phyloP scores from a whole-genome alignment of 2,888 invertebrate species.

The Torymus texanus region DNA sequence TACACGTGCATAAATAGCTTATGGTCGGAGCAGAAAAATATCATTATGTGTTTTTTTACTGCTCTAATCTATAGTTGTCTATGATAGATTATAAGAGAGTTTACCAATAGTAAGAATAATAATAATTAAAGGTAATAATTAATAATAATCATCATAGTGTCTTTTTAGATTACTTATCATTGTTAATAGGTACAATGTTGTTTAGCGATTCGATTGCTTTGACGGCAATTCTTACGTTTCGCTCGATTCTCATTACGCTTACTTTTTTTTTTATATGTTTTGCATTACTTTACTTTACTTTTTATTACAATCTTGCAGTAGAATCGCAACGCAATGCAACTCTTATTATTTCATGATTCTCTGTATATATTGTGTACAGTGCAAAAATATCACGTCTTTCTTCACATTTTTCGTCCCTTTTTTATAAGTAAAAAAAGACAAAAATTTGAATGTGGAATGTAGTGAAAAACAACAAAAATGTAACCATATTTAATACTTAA shows the following conservation, averaged over 20 bases:
- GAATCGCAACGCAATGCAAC: slow-evolving; percentile 49
- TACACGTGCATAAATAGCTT: slow-evolving; percentile 59
- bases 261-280: slow-evolving; percentile 2
- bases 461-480: background rate
- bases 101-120: slow-evolving; percentile 65
- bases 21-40: slow-evolving; percentile 60
- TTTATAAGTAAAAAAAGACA: background rate
- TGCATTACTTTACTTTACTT: slow-evolving; percentile 3
- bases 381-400: slow-evolving; percentile 45
- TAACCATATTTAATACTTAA: background rate
- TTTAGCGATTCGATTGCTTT: slow-evolving; percentile 36
- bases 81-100: slow-evolving; percentile 66
- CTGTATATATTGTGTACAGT: slow-evolving; percentile 20
- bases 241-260: slow-evolving; percentile 3
- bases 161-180: slow-evolving; percentile 60
- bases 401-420: background rate
- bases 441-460: slow-evolving; percentile 19
- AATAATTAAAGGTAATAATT: slow-evolving; percentile 56
- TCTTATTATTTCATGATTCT: slow-evolving; percentile 13
- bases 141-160: slow-evolving; percentile 64
- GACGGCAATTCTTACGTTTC: slow-evolving; percentile 12
- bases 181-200: slow-evolving; percentile 58
- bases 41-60: slow-evolving; percentile 60
- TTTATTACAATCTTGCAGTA: slow-evolving; percentile 39
- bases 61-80: slow-evolving; percentile 65